A percentile compares a stretch with the other conserved stretches of the same genome.
Conservation (phyloP, 2,797 vertebrate genomes). For the Schizopygopsis pylzovi region DNA sequence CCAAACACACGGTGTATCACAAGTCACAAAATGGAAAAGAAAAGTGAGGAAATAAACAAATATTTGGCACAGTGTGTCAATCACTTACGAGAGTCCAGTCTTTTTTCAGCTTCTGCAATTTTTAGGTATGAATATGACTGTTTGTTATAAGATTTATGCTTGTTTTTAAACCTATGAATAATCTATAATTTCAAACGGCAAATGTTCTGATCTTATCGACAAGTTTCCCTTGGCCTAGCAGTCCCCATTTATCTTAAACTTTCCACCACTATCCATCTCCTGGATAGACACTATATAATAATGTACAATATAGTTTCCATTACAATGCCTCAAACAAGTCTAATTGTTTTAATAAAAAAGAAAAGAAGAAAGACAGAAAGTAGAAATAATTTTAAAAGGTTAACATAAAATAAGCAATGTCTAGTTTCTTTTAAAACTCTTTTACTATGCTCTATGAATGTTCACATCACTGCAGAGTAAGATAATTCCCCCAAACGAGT, state of each 20-base stretch:
- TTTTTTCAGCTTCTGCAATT: background rate
- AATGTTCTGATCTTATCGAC: constrained; percentile 14
- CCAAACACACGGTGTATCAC: background rate
- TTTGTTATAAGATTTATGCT: constrained; percentile 4
- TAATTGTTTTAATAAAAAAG: background rate
- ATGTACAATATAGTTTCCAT: constrained; percentile 4
- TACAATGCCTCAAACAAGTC: constrained; percentile 53
- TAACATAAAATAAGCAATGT: constrained; percentile 47
- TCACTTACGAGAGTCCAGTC: background rate
- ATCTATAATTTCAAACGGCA: constrained; percentile 7
- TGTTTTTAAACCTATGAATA: background rate
- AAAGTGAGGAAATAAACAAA: background rate
- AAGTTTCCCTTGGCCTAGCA: constrained; percentile 15
- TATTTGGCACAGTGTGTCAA: constrained; percentile 31
- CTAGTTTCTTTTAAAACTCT: constrained; percentile 33
- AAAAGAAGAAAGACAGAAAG: constrained; percentile 31
- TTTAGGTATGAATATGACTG: constrained; percentile 8
- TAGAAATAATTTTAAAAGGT: constrained; percentile 25
- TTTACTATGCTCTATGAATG: background rate
- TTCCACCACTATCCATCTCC: constrained; percentile 48
- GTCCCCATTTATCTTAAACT: constrained; percentile 32
- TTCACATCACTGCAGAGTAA: constrained; percentile 17
- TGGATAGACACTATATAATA: constrained; percentile 26
- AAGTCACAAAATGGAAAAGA: constrained; percentile 9
- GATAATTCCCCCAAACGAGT: constrained; percentile 44